Evolutionary conservation across 2,888 invertebrate genomes (phyloP).

Genomic region (Tolmerus cingulatus): DNA sequence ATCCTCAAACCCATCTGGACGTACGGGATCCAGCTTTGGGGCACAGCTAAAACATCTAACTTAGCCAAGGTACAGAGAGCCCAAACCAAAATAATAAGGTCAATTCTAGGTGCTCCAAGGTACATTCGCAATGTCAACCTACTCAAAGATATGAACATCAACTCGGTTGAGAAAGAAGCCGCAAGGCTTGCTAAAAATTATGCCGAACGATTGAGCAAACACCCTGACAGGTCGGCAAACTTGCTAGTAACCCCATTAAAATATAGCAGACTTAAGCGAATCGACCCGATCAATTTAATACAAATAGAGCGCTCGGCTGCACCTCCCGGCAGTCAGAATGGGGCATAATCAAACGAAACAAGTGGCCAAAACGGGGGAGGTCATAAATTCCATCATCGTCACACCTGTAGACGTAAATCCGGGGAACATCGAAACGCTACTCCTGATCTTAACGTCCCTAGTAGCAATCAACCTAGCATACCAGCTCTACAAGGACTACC

Average conservation of each 20-base stretch:
- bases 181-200: neutral
- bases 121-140: neutral
- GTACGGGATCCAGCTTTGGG: neutral
- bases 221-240: neutral
- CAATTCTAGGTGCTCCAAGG: neutral
- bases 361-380: no score
- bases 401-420: no score
- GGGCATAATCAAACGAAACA: no score
- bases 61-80: neutral
- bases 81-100: neutral
- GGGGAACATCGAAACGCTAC: no score
- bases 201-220: neutral
- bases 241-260: neutral
- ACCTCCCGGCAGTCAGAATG: no score
- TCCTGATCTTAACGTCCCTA: no score
- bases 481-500: no score
- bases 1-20: neutral
- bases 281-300: neutral
- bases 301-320: no score
- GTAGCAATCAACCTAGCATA: no score
- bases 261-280: neutral
- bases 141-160: neutral
- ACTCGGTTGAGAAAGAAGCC: neutral
- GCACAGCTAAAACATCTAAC: neutral
- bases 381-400: no score